Base-by-base conservation (phyloP, 2,888 invertebrate genomes). In the Thera obeliscata region DNA sequence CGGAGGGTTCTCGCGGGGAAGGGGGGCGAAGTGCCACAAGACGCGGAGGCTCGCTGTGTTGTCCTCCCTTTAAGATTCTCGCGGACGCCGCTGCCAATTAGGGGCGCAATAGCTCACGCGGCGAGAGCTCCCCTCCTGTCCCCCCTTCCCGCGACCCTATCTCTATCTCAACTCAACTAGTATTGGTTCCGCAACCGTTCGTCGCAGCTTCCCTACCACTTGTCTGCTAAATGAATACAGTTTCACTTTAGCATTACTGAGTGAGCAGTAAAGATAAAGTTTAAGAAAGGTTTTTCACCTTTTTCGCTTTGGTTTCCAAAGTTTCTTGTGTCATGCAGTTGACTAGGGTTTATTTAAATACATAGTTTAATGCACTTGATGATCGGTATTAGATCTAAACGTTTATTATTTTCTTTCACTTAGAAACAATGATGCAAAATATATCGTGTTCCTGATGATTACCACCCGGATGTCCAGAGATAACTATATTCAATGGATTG, bases 31-130 rank as follows among this genome's bases (percentile, higher is more conserved):
- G 85, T 81, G 84, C 86, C 86, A 75, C 87, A 88, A 90, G 88
- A 87, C 83, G 90, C 88, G 91, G 87, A 88, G 86, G 84, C 84
- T 86, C 81, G 91, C 84, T 86, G 84, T 87, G 86, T 85, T 89
- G 90, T 91, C 91, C 91, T 93, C 91, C 91, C 91, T 90, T 91
- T 90, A 94, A 94, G 94, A 94, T 91, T 94, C 93, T 93, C 90
- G 93, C 93, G 93, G 89, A 92, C 93, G 94, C 93, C 94, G 89
- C 86, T 89, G 90, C 94, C 94, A 94, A 94, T 94, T 94, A 94
- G 91, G 91, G 88, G 87, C 89, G 91, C 94, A 94, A 94, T 94
- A 94, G 90, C 92, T 94, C 94, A 93, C 88, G 89, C 91, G 90
- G 90, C 88, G 86, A 86, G 88, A 76, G 75, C 74, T 79, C 82